Percentiles rank a stretch among this genome's conserved stretches.
Conservation (phyloP, 2,888 invertebrate species). For the Masnerella sp. region DNA sequence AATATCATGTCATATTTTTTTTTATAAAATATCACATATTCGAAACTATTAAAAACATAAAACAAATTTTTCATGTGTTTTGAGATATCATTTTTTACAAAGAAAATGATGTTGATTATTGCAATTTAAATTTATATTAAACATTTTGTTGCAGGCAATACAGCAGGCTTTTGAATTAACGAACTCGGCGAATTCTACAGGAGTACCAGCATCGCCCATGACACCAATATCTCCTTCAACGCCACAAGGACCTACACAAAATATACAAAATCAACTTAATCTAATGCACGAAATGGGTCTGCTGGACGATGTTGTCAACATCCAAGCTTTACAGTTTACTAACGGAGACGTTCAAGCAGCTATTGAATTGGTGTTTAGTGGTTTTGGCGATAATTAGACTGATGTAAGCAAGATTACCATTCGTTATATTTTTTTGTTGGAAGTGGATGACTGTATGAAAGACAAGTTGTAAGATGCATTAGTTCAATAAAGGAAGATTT, state of each 20-base stretch:
- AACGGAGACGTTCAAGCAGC: conserved; percentile 94
- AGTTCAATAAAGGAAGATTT: too few species aligned
- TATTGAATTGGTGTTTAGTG: conserved; percentile 91
- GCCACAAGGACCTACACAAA: conserved; percentile 64
- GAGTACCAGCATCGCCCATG: conserved; percentile 66
- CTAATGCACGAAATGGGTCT: conserved; percentile 96
- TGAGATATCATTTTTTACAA: too few species aligned
- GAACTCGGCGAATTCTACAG: conserved; percentile 30
- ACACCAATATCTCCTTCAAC: conserved; percentile 64
- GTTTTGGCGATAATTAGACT: conserved; percentile 74
- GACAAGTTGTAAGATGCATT: too few species aligned
- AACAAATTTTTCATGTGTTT: too few species aligned
- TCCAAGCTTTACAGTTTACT: conserved; percentile 87
- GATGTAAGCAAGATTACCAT: too few species aligned
- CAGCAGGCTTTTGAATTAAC: conserved; percentile 82
- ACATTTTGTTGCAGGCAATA: conserved; percentile 87
- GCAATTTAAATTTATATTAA: too few species aligned
- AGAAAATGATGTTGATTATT: too few species aligned
- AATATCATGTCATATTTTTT: too few species aligned
- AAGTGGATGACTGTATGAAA: too few species aligned
- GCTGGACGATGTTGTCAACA: conserved; percentile 84
- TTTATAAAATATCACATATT: too few species aligned
- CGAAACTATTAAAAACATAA: too few species aligned
- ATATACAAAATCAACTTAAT: conserved; percentile 80
- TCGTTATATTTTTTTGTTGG: too few species aligned